Percentiles rank a stretch among this genome's conserved stretches.
Conservation (phyloP, 2,888 invertebrate genomes). For the Neuroscelio doddi region DNA sequence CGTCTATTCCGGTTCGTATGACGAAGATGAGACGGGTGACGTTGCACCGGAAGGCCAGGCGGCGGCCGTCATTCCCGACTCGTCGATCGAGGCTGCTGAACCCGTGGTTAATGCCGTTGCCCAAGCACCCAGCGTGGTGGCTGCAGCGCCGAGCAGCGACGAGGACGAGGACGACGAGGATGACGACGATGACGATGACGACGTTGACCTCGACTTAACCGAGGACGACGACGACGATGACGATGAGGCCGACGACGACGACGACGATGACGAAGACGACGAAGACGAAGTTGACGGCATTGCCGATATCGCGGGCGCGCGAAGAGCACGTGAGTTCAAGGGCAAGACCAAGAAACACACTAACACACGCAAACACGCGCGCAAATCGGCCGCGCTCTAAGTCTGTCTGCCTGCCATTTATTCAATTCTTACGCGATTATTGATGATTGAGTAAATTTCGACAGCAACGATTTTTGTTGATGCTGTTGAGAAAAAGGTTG, state of each 20-base stretch:
- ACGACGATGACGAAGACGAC: constrained; percentile 78
- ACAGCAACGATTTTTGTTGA: too few relatives aligned
- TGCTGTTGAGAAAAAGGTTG: too few relatives aligned
- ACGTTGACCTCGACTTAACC: constrained; percentile 76
- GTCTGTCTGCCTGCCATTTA: too few relatives aligned
- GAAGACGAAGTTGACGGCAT: constrained; percentile 78
- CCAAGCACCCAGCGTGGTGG: constrained; percentile 52
- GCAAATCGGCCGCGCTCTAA: constrained; percentile 48
- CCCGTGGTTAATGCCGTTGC: constrained; percentile 55
- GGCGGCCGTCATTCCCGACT: constrained; percentile 67
- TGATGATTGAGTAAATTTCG: too few relatives aligned
- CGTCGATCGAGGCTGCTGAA: constrained; percentile 69
- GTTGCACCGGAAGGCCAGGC: constrained; percentile 70
- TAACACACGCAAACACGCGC: constrained; percentile 61
- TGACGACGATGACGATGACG: constrained; percentile 74
- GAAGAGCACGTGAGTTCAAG: constrained; percentile 91
- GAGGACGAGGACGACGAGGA: constrained; percentile 67
- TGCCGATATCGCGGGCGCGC: constrained; percentile 79
- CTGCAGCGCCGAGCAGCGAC: constrained; percentile 61
- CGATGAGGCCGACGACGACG: constrained; percentile 71
- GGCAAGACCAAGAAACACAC: constrained; percentile 72
- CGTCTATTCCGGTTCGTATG: constrained; percentile 61
- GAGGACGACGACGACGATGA: constrained; percentile 77
- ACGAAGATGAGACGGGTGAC: constrained; percentile 68
- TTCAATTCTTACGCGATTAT: too few relatives aligned